Conservation (phyloP, 2,113 vertebrate species). For the Suncus etruscus region DNA sequence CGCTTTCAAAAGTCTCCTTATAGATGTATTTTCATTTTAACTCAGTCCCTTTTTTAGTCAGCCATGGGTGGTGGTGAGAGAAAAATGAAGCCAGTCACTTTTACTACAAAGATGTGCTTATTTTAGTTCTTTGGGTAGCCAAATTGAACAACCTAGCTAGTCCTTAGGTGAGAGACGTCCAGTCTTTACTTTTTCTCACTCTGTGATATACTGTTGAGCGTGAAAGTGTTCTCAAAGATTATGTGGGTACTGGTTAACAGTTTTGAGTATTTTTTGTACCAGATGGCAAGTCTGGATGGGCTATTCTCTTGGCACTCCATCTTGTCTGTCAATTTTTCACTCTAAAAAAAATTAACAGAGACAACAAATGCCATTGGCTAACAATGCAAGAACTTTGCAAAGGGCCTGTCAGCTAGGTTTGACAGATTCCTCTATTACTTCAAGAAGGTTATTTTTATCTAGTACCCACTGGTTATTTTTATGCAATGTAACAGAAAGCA, state of each 20-base stretch:
- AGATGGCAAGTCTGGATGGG: not conserved
- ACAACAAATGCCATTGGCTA: not conserved
- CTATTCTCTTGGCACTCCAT: not conserved
- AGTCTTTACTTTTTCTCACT: not conserved
- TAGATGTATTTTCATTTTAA: not conserved
- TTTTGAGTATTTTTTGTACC: not conserved
- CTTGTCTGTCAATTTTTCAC: not conserved
- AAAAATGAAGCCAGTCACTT: not conserved
- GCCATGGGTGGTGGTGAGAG: not conserved
- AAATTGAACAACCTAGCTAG: not conserved
- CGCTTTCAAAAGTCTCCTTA: not conserved
- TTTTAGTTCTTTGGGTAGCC: slow-evolving; percentile 13
- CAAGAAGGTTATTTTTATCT: slow-evolving; percentile 75
- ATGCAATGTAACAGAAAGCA: slow-evolving; percentile 82
- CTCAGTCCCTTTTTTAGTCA: not conserved
- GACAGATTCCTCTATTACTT: slow-evolving; percentile 72
- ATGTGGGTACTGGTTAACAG: not conserved
- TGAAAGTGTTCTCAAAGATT: not conserved
- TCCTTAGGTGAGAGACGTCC: not conserved
- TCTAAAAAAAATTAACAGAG: not conserved
- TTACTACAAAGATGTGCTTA: not conserved
- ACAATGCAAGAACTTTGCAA: slow-evolving; percentile 35
- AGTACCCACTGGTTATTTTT: slow-evolving; percentile 75
- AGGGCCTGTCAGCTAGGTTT: slow-evolving; percentile 68
- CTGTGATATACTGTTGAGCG: not conserved